Base-by-base conservation (phyloP, 2,888 invertebrate genomes). In the Invenusta paracnida region DNA sequence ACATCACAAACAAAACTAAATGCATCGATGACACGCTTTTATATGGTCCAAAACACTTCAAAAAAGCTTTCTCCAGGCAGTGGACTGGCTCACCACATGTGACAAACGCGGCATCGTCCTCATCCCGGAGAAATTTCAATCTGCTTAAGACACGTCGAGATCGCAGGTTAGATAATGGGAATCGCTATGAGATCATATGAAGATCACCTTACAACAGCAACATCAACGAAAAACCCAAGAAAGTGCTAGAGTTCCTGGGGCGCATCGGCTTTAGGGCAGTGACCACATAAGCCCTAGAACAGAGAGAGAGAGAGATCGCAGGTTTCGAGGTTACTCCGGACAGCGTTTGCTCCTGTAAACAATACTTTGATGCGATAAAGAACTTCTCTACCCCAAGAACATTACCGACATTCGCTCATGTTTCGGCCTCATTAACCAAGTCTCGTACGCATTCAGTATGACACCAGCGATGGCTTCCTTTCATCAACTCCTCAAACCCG, bases 121-220 rank as follows among this genome's bases (percentile, higher is more conserved):
- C n/a, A n/a, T 88, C 84, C 88, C 88, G 11, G 87, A 88, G 0
- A 89, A 89, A 81, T 89, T 89, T 84, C 31, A 81, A 0, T 89
- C 89, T 85, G 88, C 82, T 48, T 17, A 48, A 48, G 48, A 89
- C 67, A 88, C 89, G 66, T n/a, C n/a, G n/a, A n/a, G n/a, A n/a
- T n/a, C n/a, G n/a, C n/a, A n/a, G n/a, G n/a, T n/a, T n/a, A n/a
- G n/a, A n/a, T n/a, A n/a, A n/a, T n/a, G n/a, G n/a, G n/a, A n/a
- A n/a, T n/a, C n/a, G n/a, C n/a, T n/a, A n/a, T n/a, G n/a, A n/a
- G n/a, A n/a, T n/a, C n/a, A n/a, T n/a, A n/a, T n/a, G n/a, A n/a
- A n/a, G n/a, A n/a, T n/a, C n/a, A n/a, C n/a, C n/a, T n/a, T n/a
- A n/a, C n/a, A n/a, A n/a, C n/a, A n/a, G n/a, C n/a, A n/a, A n/a